Evolutionary conservation across 2,888 invertebrate species (phyloP), one percentile per base, ranked within the genome.

Genomic region (Oeneis ivallda): DNA sequence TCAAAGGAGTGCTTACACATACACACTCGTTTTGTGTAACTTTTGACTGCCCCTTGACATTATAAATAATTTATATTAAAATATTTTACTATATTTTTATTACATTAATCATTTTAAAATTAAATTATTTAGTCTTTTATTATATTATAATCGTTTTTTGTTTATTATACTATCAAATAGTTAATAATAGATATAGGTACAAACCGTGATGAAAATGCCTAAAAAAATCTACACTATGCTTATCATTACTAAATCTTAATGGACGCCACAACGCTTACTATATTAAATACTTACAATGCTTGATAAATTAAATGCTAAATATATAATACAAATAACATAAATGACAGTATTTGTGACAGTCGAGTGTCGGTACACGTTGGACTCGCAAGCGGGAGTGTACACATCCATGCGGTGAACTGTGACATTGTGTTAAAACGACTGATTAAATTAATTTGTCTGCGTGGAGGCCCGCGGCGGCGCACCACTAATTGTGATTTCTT

Each of bases 401-500:
- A 7, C 5, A 81, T n/a, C n/a, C 81, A 83, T 78, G 81, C 84
- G 80, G 79, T 82, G 79, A 80, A 81, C 79, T 83, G 26, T 26
- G 26, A 68, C 56, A 85, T 79, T 83, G 83, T 86, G 84, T 47
- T n/a, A 47, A 81, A 87, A 83, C 85, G 89, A 89, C 88, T 88
- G 88, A 88, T 84, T 88, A 87, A 83, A 82, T 82, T 86, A 82
- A 86, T 82, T 81, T 82, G 75, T 70, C 77, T 73, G 76, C 74
- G 74, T 75, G 78, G 77, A 77, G 77, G 80, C 79, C 76, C 79
- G 81, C 78, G 78, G 76, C 76, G 75, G 74, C 69, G 75, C 11
- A 13, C 11, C 49, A 19, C 74, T 83, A 84, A 86, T 85, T 92
- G 91, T 92, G 91, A 92, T 92, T 92, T 92, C 89, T 90, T 89